Conservation (phyloP, 2,888 invertebrate genomes). For the Mythimna albipuncta region DNA sequence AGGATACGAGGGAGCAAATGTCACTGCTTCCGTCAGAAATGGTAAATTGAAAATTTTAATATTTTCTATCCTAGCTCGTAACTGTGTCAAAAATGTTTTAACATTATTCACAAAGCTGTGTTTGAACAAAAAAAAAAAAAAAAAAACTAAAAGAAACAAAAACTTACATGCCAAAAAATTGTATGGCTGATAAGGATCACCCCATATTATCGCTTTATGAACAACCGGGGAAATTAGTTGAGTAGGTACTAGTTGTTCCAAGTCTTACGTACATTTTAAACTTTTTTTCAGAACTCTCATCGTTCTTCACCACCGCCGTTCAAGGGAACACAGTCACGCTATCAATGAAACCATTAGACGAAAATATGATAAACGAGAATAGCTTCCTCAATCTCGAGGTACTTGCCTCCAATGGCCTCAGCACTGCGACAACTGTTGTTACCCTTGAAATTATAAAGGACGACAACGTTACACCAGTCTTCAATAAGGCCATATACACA, state of each 20-base stretch:
- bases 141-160: too few species aligned
- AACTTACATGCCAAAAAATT: too few species aligned
- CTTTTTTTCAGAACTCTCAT: constrained; percentile 66
- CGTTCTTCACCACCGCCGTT: constrained; percentile 69
- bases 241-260: neutral
- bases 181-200: too few species aligned
- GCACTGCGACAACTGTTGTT: constrained; percentile 71
- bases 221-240: too few species aligned
- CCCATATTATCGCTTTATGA: too few species aligned
- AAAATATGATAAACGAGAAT: constrained; percentile 72
- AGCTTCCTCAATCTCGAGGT: constrained; percentile 75
- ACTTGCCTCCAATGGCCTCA: constrained; percentile 69
- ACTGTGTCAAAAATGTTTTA: too few species aligned
- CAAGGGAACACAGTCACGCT: constrained; percentile 71
- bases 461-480: constrained; percentile 78
- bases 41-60: constrained; percentile 63
- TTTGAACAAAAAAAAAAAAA: too few species aligned
- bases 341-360: constrained; percentile 70
- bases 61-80: neutral
- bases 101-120: too few species aligned
- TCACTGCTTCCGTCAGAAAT: constrained; percentile 64
- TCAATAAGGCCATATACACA: constrained; percentile 74
- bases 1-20: constrained; percentile 70
- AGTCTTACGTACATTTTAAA: neutral
- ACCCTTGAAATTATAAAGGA: constrained; percentile 80